Evolutionary conservation across 1,140 invertebrate species (phyloP).

Genomic region (Lamellibrachia luymesi): DNA sequence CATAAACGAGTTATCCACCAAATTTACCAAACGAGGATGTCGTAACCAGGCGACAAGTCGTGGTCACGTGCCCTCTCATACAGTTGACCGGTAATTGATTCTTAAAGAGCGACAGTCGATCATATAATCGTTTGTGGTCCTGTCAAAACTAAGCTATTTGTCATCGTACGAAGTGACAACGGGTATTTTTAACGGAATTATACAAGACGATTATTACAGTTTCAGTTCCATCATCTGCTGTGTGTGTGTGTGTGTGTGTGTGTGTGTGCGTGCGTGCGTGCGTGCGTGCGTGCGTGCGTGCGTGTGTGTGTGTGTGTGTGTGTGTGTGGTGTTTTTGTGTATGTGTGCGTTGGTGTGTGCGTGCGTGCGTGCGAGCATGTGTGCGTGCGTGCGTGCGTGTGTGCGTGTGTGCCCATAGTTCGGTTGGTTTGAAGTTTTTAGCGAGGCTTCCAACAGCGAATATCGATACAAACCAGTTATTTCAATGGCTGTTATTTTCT

Average conservation of each 20-base stretch:
- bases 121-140: background rate
- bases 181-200: background rate
- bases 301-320: background rate
- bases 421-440: too few relatives aligned
- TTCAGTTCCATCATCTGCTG: background rate
- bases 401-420: too few relatives aligned
- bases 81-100: background rate
- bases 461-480: too few relatives aligned
- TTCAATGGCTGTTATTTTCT: too few relatives aligned
- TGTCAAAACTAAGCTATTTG: background rate
- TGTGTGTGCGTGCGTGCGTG: background rate
- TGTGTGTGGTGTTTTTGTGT: background rate
- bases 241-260: background rate
- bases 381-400: background rate
- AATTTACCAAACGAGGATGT: background rate
- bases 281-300: background rate
- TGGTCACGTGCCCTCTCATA: background rate
- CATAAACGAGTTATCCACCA: background rate
- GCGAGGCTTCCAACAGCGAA: too few relatives aligned
- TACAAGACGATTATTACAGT: background rate
- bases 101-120: background rate
- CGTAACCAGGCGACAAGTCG: background rate
- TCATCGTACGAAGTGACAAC: background rate
- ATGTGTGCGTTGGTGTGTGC: too few relatives aligned
- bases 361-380: background rate